Conservation (phyloP, 2,113 vertebrate species). For the Nothobranchius furzeri region DNA sequence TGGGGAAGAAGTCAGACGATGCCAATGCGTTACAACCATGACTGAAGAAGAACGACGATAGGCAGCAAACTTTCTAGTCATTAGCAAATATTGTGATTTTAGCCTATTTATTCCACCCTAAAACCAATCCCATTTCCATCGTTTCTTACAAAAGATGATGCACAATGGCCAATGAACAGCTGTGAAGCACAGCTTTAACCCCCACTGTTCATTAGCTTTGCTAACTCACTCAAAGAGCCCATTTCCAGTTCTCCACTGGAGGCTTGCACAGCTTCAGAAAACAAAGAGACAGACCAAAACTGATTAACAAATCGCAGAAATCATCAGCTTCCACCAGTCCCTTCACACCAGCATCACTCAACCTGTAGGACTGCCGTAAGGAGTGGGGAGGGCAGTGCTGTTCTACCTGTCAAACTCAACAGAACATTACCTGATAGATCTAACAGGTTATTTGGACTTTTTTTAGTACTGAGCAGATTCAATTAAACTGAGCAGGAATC, state of each 20-base stretch:
- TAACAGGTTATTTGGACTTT: slow-evolving; percentile 91
- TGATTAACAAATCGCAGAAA: slow-evolving; percentile 71
- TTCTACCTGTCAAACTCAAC: slow-evolving; percentile 77
- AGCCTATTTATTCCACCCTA: slow-evolving; percentile 9
- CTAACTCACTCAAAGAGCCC: slow-evolving; percentile 51
- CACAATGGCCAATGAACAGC: slow-evolving; percentile 3
- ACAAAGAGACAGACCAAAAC: slow-evolving; percentile 44
- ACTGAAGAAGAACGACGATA: no score
- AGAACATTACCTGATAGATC: slow-evolving; percentile 89
- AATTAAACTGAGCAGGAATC: slow-evolving; percentile 94
- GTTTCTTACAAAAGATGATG: background rate
- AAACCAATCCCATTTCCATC: background rate
- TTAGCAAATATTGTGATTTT: slow-evolving; percentile 8
- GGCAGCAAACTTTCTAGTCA: background rate
- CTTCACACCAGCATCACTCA: slow-evolving; percentile 3
- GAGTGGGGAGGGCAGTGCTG: slow-evolving; percentile 19
- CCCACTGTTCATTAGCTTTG: slow-evolving; percentile 46
- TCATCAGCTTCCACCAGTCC: slow-evolving; percentile 26
- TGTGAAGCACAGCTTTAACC: slow-evolving; percentile 15
- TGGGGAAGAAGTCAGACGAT: no score
- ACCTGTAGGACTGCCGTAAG: slow-evolving; percentile 27
- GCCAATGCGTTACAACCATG: no score
- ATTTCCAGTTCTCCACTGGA: slow-evolving; percentile 44
- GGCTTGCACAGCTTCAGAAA: slow-evolving; percentile 61
- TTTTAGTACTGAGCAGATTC: slow-evolving; percentile 84